Evolutionary conservation across 2,888 invertebrate genomes (phyloP).

Genomic region (Argynnis bischoffii): DNA sequence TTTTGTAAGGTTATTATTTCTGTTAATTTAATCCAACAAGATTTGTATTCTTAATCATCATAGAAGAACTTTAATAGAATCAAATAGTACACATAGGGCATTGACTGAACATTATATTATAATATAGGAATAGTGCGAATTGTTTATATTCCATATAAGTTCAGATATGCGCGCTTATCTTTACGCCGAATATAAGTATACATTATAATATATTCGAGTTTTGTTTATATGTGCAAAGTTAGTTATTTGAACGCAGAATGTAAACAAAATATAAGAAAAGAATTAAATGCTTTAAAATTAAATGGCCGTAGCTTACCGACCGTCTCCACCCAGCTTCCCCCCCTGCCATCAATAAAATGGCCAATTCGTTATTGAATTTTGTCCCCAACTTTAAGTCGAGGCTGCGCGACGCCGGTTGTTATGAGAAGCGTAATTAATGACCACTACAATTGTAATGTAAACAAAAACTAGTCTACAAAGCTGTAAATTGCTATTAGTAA

Average conservation of each 20-base stretch:
- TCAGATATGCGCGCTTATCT: slow-evolving; percentile 34
- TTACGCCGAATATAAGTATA: slow-evolving; percentile 31
- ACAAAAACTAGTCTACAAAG: slow-evolving; percentile 63
- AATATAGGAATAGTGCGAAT: slow-evolving; percentile 25
- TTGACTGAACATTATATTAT: slow-evolving; percentile 37
- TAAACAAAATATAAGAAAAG: slow-evolving; percentile 60
- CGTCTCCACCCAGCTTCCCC: slow-evolving; percentile 79
- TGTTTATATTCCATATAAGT: slow-evolving; percentile 29
- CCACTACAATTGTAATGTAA: slow-evolving; percentile 69
- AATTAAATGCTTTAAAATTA: slow-evolving; percentile 61
- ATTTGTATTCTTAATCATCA: slow-evolving; percentile 7
- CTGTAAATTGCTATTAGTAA: slow-evolving; percentile 57
- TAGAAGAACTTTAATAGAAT: slow-evolving; percentile 23
- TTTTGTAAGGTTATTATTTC: background rate
- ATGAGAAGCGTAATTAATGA: slow-evolving; percentile 69
- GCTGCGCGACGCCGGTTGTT: slow-evolving; percentile 79
- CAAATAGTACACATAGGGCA: slow-evolving; percentile 38
- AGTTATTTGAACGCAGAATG: slow-evolving; percentile 50
- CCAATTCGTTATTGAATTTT: slow-evolving; percentile 83
- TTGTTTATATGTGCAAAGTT: slow-evolving; percentile 39
- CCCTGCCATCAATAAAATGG: slow-evolving; percentile 83
- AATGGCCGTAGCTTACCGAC: slow-evolving; percentile 77
- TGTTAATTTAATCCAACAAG: background rate
- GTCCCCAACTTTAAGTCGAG: slow-evolving; percentile 72
- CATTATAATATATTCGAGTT: slow-evolving; percentile 32